Evolutionary conservation across 1,140 invertebrate genomes (phyloP), one percentile per base, ranked within the genome.

Genomic region (Listronotus oregonensis): DNA sequence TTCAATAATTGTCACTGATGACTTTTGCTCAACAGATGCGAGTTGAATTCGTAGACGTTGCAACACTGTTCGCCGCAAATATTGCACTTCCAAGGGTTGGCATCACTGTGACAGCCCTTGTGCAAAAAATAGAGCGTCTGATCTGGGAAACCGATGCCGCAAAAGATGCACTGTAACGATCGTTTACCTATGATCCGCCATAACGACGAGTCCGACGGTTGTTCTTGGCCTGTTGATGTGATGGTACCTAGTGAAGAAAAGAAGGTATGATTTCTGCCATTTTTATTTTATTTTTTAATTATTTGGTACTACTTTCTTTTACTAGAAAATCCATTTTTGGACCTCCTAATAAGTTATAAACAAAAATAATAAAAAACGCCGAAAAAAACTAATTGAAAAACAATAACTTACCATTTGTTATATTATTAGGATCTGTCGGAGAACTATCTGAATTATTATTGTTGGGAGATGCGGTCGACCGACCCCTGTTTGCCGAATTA

Each of bases 41-140:
- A 94, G 83, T 96, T 96, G 82, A 98, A 98, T 80, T 97, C 93
- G 80, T 97, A 97, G 34, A 96, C 89, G 76, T 96, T 95, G 75
- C 87, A 90, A 79, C 93, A 96, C 74, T 91, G 88, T 80, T 95
- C 92, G 27, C 95, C 95, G 80, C 96, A 98, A 70, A 97, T 93
- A 82, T 98, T 98, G 81, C 96, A 98, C 80, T 95, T 95, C 94
- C 95, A 98, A 0, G 96, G 95, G 83, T 97, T 96, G 66, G 93
- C 92, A 72, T 97, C 93, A 68, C 93, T 95, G 82, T 98, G 96
- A 78, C 96, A 94, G 66, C 95, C 95, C 83, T 97, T 97, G 83
- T 98, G 96, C 50, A 98, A 85, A 81, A 97, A 95, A 81, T 97
- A 98, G 32, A 98, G 84, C 0, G 95, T 97, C 75, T 93, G 92